phyloP scores from a whole-genome alignment of 2,797 vertebrate genomes.

The Sebastes iracundus region DNA sequence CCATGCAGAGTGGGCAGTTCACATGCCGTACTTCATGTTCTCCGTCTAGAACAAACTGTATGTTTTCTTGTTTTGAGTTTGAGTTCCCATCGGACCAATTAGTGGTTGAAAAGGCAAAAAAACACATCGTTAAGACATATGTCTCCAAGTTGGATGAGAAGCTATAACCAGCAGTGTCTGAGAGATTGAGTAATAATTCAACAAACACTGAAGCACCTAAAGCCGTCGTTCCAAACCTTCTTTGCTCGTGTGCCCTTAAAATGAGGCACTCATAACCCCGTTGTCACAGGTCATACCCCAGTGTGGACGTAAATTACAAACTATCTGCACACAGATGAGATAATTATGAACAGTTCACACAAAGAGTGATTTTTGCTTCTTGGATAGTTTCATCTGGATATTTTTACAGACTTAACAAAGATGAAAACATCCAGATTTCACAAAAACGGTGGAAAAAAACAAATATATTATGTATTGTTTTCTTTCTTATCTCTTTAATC shows the following conservation, averaged over 20 bases:
- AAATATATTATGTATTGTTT: no score
- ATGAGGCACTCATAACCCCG: no score
- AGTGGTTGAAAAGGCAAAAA: neutral
- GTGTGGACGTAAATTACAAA: no score
- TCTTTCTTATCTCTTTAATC: neutral
- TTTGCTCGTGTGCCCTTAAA: no score
- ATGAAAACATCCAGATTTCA: no score
- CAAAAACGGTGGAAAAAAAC: no score
- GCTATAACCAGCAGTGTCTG: neutral
- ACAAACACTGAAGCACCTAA: neutral
- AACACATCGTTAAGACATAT: neutral
- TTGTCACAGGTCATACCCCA: no score
- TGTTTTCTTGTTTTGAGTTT: neutral
- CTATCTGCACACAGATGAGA: no score
- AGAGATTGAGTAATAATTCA: neutral
- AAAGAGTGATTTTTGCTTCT: no score
- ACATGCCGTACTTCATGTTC: neutral
- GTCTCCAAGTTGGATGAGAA: neutral
- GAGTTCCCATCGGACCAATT: constrained; percentile 25
- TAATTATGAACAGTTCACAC: no score
- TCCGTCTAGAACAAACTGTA: neutral
- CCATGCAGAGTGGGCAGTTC: neutral
- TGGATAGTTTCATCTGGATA: neutral
- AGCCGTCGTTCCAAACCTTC: no score
- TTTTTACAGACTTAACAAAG: neutral